Base-by-base conservation (phyloP, 2,797 vertebrate genomes). In the Argyrosomus regius region DNA sequence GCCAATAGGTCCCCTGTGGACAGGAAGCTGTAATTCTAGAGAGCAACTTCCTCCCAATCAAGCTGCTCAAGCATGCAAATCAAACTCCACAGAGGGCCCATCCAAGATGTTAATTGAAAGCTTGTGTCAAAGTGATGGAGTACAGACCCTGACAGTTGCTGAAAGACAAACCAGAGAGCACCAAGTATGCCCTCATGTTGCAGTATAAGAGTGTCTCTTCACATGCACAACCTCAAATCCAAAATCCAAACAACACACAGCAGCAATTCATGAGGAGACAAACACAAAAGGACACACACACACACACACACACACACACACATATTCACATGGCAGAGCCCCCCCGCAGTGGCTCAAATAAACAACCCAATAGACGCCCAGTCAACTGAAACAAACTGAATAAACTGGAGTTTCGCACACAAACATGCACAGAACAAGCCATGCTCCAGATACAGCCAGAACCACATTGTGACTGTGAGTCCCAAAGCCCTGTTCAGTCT, bases 381-480 rank as follows among this genome's bases (percentile, higher is more conserved):
- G 73, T 68, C 67, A 83, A 41, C 59, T 82, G 68, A 78, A 62
- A 66, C 57, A 80, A 86, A 82, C 87, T 77, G 77, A 53, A 82
- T 67, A 81, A 76, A 83, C 81, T 89, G 77, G 70, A 91, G 86
- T 88, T 90, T 90, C 66, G 76, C 79, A 88, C 72, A 86, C 61
- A 80, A 39, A 81, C 73, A 84, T 53, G 57, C 71, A 87, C 50
- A 67, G 59, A 81, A 72, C 68, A 59, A 88, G 60, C 59, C 35
- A n/a, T 59, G 84, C 62, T 78, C 81, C 86, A 84, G 41, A 88
- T 83, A 49, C 77, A 77, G 45, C 46, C 70, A 53, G 46, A 72
- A 39, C 46, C 76, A 75, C 16, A 57, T 3, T 84, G 77, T 52
- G 63, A 67, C n/a, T 20, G 35, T 58, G 57, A 83, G 54, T 75